Conservation (phyloP, 35 echinoderm and acorn worm species). For the Ophioderma brevispina region DNA sequence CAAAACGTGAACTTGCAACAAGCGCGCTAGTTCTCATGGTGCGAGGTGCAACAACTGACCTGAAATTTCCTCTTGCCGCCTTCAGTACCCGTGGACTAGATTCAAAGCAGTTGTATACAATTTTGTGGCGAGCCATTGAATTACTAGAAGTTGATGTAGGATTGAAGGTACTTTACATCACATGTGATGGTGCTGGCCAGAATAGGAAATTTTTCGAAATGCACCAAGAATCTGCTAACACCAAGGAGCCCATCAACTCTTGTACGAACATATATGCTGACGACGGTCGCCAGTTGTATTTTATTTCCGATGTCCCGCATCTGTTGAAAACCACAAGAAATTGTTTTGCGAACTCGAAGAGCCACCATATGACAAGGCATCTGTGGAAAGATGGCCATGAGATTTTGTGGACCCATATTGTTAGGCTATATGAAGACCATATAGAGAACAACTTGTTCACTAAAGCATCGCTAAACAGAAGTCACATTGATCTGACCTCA, state of each 20-base stretch:
- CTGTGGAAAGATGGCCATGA: background rate
- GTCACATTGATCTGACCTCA: background rate
- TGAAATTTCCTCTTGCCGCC: background rate
- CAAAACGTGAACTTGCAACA: background rate
- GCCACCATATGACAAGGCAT: background rate
- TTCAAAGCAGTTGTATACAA: background rate
- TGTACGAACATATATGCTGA: background rate
- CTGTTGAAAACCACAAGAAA: background rate
- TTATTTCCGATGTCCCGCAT: background rate
- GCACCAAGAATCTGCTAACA: background rate
- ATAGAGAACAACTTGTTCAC: background rate
- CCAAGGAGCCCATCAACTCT: background rate
- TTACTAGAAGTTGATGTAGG: background rate
- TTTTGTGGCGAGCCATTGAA: background rate
- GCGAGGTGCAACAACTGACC: background rate
- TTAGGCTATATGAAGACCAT: background rate
- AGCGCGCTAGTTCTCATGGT: background rate
- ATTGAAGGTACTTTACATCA: background rate
- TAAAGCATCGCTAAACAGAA: background rate
- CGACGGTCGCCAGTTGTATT: background rate
- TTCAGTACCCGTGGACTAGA: background rate
- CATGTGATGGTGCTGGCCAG: background rate
- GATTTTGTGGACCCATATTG: background rate
- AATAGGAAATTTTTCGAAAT: background rate
- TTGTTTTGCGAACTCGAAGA: background rate